These are phyloP conservation scores for Marasmarcha lunaedactyla DNA, from an alignment of 2,888 invertebrate genomes.

Conservation along the genomic window DNA sequence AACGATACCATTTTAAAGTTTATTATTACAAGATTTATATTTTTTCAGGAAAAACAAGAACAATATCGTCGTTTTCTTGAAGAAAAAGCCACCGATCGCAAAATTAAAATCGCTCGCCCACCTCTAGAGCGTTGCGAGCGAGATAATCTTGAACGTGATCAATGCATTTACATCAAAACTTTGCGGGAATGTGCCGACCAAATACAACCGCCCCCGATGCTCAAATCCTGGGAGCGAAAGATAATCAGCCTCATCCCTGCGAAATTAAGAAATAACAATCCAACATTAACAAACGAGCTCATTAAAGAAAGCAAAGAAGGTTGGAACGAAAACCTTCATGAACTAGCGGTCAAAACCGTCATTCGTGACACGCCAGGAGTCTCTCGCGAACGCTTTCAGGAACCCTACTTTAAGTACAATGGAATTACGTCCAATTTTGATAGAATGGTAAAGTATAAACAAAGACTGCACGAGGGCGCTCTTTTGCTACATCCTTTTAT, in stretches of 20 bases:
- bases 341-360: slow-evolving; percentile 74
- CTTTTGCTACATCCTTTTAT: slow-evolving; percentile 74
- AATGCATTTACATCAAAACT: slow-evolving; percentile 63
- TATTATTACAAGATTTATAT: too few relatives aligned
- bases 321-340: slow-evolving; percentile 72
- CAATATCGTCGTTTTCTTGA: slow-evolving; percentile 48
- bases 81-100: slow-evolving; percentile 44
- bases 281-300: slow-evolving; percentile 59
- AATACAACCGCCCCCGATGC: slow-evolving; percentile 73
- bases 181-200: slow-evolving; percentile 69
- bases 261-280: slow-evolving; percentile 67
- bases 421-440: slow-evolving; percentile 74
- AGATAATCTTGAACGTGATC: slow-evolving; percentile 56
- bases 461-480: slow-evolving; percentile 66
- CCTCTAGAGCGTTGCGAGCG: slow-evolving; percentile 38
- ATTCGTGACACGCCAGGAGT: slow-evolving; percentile 71
- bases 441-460: slow-evolving; percentile 68
- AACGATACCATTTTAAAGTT: not conserved
- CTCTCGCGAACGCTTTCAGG: slow-evolving; percentile 48
- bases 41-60: slow-evolving; percentile 51
- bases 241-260: slow-evolving; percentile 70
- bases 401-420: slow-evolving; percentile 69
- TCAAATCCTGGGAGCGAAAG: slow-evolving; percentile 70
- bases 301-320: slow-evolving; percentile 69
- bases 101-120: slow-evolving; percentile 41